phyloP scores from a whole-genome alignment of 2,888 invertebrate species.

The Sinhomidia bicolor region DNA sequence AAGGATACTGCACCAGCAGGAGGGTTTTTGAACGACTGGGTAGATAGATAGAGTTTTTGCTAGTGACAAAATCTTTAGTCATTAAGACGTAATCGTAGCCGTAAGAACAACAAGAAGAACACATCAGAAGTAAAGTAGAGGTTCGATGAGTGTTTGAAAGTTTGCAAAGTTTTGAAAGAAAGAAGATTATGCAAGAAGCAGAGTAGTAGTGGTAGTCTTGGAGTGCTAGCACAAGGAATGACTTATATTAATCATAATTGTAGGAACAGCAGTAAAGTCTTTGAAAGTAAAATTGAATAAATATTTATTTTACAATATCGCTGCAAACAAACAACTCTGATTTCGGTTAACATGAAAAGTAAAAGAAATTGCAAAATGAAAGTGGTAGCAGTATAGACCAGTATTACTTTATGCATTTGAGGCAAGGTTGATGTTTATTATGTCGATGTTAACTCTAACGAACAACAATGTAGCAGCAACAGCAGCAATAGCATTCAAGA shows the following conservation, averaged over 20 bases:
- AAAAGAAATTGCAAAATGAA: not conserved
- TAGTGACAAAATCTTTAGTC: slow-evolving; percentile 31
- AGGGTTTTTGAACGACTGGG: slow-evolving; percentile 4
- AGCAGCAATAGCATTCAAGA: not conserved
- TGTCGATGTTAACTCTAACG: not conserved
- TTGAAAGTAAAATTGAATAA: slow-evolving; percentile 47
- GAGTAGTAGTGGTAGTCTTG: not conserved
- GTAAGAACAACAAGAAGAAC: not conserved
- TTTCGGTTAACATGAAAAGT: not conserved
- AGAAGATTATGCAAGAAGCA: slow-evolving; percentile 12
- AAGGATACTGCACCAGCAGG: not conserved
- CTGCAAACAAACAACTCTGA: not conserved
- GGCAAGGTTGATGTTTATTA: too few relatives aligned
- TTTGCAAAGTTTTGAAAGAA: slow-evolving; percentile 25
- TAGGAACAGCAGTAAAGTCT: slow-evolving; percentile 22
- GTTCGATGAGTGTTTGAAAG: slow-evolving; percentile 30
- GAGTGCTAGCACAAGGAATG: not conserved
- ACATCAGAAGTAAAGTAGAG: not conserved
- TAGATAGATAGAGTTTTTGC: not conserved
- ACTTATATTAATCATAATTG: slow-evolving; percentile 28
- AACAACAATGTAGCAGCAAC: not conserved
- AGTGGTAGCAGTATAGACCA: not conserved
- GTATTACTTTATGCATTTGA: too few relatives aligned
- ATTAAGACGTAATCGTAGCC: slow-evolving; percentile 18
- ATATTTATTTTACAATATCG: slow-evolving; percentile 57